Evolutionary conservation across 92 coral and sea anemone species (phyloP), one percentile per base, ranked within the genome.

Genomic region (Paramuricea clavata): DNA sequence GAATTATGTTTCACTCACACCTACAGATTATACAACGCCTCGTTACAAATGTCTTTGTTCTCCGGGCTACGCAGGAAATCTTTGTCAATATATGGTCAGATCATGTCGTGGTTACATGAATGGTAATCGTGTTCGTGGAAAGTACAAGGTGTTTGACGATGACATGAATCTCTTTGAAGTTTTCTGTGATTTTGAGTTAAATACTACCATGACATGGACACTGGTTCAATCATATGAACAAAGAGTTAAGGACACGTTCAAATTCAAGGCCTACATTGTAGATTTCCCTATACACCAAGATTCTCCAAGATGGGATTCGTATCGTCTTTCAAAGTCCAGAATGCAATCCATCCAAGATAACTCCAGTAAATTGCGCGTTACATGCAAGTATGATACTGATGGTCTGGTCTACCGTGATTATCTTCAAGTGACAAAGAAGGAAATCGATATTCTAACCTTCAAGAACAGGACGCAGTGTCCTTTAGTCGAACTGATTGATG

Each of bases 321-420:
- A 77, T 31, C 67, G 83, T 56, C 69, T 77, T 25, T 49, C 83
- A 16, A 77, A 77, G 30, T 77, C 69, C 39, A 16, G 83, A 77
- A 56, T 77, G 83, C 67, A 50, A 52, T 77, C 83, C 43, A 77
- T 77, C 27, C 69, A 26, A 26, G 19, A 50, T 2, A 43, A 77
- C 32, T 77, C 83, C 10, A 49, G 17, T 54, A 23, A 74, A 49
- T 74, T 49, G 27, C 59, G 81, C 0, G 13, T 44, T 5, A 74
- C 82, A 26, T 77, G 82, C 47, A 49, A 62, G 17, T 62, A 26
- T 16, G 39, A 62, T 30, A 22, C 70, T 5, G 70, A 62, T 16
- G 70, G 70, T 16, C 1, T 62, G n/a, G 39, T 62, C 36, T 62
- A 62, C n/a, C 13, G 16, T 26, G 70, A 62, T 62, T 62, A 26